Evolutionary conservation across 2,113 vertebrate genomes (phyloP), one percentile per base, ranked within the genome.

Genomic region (Apeltes quadracus): DNA sequence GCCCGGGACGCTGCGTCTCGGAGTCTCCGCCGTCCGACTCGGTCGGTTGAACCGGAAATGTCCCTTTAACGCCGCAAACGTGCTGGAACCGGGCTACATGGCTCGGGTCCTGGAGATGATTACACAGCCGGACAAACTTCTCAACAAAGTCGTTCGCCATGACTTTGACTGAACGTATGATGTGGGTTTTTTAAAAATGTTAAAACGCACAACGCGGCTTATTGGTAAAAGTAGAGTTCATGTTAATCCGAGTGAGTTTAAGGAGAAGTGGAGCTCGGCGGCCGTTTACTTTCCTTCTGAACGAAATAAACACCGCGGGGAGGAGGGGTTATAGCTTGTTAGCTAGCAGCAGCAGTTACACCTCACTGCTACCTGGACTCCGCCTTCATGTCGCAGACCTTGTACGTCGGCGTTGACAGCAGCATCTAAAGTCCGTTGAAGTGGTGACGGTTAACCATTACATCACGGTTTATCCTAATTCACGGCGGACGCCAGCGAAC

Each of bases 11-110:
- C 34, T 78, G 82, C 29, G 43, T 20, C 34, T 83, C 78, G 34
- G 36, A 4, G 39, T 5, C 63, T 2, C 79, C 78, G 16, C 87
- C 57, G 59, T 84, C 83, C 61, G 84, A 69, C 76, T 75, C 56
- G 66, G 8, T 18, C 18, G 58, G 5, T 50, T 81, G 81, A 1
- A 69, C 84, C 61, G 82, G 38, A 72, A 91, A 92, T 1, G 93
- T 92, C 9, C 90, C 93, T 69, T 92, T 91, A 62, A 98, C 94
- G n/a, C 97, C 97, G 89, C 97, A 98, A 0, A 97, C 78, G 18
- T 88, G 88, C 79, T 98, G 97, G 90, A 99, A 99, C 46, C 90
- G 79, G 41, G 97, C 97, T 32, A 99, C 97, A 82, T 94, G 95
- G 64, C 89, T 67, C n/a, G 97, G 96, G 44, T 98, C 95, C 72